Evolutionary conservation across 92 coral and sea anemone genomes (phyloP), one percentile per base, ranked within the genome.

Genomic region (Montipora capitata): DNA sequence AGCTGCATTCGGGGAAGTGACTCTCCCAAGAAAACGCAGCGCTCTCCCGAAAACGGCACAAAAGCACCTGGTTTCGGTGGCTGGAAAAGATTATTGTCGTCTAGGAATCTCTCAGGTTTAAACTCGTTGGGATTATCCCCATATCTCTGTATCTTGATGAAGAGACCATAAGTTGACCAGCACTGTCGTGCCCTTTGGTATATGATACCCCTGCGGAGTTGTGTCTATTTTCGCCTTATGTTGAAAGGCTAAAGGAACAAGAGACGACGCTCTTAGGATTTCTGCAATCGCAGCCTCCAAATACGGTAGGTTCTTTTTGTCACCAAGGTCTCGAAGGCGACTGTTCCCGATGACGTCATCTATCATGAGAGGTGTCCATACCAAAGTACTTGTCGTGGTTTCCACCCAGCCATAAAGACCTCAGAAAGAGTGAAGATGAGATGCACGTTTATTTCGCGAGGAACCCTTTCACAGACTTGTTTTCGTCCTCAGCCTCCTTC

Each of bases 361-460:
- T 45, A 94, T 94, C 94, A 14, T 69, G 54, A 45, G 68, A n/a
- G 91, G 70, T 39, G 79, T 83, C 94, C 94, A 94, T 2, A 54
- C 35, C n/a, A 94, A 38, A 2, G 92, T 65, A 11, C 94, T 68
- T 10, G 92, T 57, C 9, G 90, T 83, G 11, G 96, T 94, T 17
- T 94, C 96, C 44, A 89, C 10, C 96, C 96, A 7, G 92, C 96
- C 39, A 90, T 48, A 52, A 94, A 94, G 38, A 80, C 57, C 12
- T 89, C 93, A 17, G 85, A 83, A 44, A 94, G 18, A 35, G 91
- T 89, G 72, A 70, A 68, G 66, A 90, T 73, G 56, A 94, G 81
- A 35, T 92, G 88, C 4, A 72, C 67, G 69, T 93, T 83, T 43
- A 88, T 90, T n/a, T n/a, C n/a, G n/a, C n/a, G 3, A 93, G 81